Evolutionary conservation across 2,113 vertebrate species (phyloP), one percentile per base, ranked within the genome.

Genomic region (Saguinus midas): DNA sequence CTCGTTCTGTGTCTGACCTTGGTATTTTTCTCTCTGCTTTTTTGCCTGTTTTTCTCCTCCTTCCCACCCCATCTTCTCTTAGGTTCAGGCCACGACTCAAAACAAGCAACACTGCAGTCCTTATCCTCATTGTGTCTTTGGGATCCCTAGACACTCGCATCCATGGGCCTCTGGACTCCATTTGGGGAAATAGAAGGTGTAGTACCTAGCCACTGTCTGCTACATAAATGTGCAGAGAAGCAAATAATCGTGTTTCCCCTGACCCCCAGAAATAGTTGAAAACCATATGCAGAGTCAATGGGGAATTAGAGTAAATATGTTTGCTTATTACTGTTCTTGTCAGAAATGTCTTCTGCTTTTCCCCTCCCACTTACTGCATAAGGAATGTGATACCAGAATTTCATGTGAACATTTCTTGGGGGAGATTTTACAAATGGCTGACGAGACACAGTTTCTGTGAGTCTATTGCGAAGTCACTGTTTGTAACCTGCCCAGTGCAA

Each of bases 21-120:
- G 84, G 35, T 76, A 8, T 94, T 88, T 96, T 50, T 93, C 52
- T 97, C 89, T 90, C 82, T 86, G 82, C 72, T 93, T 91, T 81
- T 48, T 73, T 87, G 40, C 88, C 29, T n/a, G 57, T 55, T 57
- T 96, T 81, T 96, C 64, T 94, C 55, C 32, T 96, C n/a, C 20
- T 95, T n/a, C 37, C 20, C 82, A 48, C 82, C 82, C 25, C 21
- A 1, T 64, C 86, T 97, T 18, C 88, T 95, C 97, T 95, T n/a
- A 98, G 98, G 95, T 97, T 58, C 87, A 87, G 95, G 84, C 90
- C 96, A 73, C 86, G 96, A 40, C 96, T 97, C 96, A 90, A 75
- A 96, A 72, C 95, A 96, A 61, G 1, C 87, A 94, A 48, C 91
- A 82, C 27, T 90, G 95, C 43, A 48, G 29, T 90, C 89, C 95